Conservation (phyloP, 2,797 vertebrate genomes). For the Myoxocephalus aenaeus region DNA sequence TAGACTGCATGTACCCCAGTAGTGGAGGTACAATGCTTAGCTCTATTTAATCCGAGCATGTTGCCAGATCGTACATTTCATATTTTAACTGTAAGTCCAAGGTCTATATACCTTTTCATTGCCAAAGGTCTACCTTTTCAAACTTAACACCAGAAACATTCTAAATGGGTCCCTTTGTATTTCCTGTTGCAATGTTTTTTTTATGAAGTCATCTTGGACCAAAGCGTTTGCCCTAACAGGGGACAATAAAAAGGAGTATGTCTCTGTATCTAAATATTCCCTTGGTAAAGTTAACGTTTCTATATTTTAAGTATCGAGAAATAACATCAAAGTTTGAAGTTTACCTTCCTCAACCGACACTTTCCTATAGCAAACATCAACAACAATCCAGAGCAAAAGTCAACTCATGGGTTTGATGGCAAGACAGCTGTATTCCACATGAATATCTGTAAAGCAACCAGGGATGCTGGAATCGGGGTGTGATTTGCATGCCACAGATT, state of each 20-base stretch:
- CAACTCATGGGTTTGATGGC: constrained; percentile 13
- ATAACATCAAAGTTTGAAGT: background rate
- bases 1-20: no score
- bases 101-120: background rate
- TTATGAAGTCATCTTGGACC: background rate
- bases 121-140: background rate
- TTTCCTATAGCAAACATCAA: background rate
- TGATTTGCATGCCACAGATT: constrained; percentile 45
- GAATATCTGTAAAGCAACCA: constrained; percentile 11
- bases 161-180: no score
- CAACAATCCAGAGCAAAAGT: background rate
- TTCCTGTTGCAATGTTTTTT: background rate
- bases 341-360: background rate
- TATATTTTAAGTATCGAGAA: background rate
- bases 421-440: constrained; percentile 7
- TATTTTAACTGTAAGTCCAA: background rate
- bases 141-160: background rate
- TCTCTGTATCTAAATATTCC: background rate
- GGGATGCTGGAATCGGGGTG: constrained; percentile 6
- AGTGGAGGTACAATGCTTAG: no score
- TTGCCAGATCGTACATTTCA: background rate
- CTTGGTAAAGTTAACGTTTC: background rate
- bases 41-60: no score
- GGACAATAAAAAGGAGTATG: no score
- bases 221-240: no score